These are phyloP conservation scores for Caenorhabditis sinica DNA, from an alignment of 2,888 invertebrate species.

Conservation along the genomic window DNA sequence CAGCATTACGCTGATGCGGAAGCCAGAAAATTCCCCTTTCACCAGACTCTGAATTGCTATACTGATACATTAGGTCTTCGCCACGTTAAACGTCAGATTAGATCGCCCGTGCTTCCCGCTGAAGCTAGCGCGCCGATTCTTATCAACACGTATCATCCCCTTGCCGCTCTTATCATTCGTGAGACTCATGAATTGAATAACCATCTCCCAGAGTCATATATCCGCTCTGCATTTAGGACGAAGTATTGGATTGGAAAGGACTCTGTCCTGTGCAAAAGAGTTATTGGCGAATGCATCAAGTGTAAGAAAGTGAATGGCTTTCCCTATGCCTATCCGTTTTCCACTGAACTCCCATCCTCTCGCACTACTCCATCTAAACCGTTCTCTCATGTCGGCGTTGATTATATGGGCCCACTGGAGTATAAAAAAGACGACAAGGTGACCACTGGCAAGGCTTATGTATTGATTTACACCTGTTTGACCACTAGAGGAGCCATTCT, in stretches of 20 bases:
- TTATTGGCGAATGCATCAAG: background rate
- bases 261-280: no score
- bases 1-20: no score
- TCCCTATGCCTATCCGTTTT: background rate
- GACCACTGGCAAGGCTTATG: background rate
- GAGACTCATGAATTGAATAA: background rate
- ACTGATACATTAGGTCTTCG: no score
- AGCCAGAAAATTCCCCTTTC: no score
- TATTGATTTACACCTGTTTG: background rate
- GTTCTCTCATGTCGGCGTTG: background rate
- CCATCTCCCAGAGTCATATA: background rate
- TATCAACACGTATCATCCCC: no score
- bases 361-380: background rate
- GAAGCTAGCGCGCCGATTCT: no score
- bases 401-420: slow-evolving; percentile 12
- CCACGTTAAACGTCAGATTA: no score
- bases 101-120: background rate
- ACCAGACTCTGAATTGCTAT: no score
- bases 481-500: background rate
- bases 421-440: background rate
- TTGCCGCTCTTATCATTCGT: background rate
- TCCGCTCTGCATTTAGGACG: background rate
- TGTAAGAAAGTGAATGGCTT: background rate
- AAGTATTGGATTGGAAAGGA: slow-evolving; percentile 25
- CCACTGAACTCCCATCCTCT: background rate